Base-by-base conservation (phyloP, 2,797 vertebrate species). In the Sebastes itinus region DNA sequence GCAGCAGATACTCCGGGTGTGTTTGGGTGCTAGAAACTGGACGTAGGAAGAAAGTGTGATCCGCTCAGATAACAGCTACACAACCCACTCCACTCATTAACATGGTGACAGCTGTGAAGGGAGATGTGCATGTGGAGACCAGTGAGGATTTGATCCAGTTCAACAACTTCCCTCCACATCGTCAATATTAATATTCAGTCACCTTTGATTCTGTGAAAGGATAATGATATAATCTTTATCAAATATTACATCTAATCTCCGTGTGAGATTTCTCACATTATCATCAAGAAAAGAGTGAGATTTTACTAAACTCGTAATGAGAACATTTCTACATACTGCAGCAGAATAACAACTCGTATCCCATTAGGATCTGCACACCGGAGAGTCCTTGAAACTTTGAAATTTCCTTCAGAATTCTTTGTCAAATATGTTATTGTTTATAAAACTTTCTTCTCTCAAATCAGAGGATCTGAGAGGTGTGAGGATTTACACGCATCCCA, bases 121-220 rank as follows among this genome's bases (percentile, higher is more conserved):
- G 25, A 70, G 58, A 77, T 33, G 54, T 58, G 60, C 20, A 73
- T 35, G 30, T 11, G 38, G 38, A 72, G 65, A 81, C 80, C 59
- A 71, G 38, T 80, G 25, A 75, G 63, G 68, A 84, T 75, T 72
- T 73, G 49, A 82, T 71, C 32, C 73, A 77, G 69, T 82, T 80
- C 63, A 52, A 35, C 62, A 38, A 14, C 77, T 88, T 80, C 2
- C 27, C 20, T 72, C 12, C 30, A 49, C 62, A 12, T 42, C 6
- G 1, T 42, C 6, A 0, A 42, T 42, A 46, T 62, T 42, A 67
- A 60, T 38, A 72, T 69, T 79, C 23, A 52, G 60, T 75, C 27
- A 2, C 23, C 16, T 67, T 20, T 59, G 30, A 69, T 71, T 62
- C 1, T 60, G 20, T n/a, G 27, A 32, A 54, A 61, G 10, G 69